These are phyloP conservation scores for Helleia helle DNA, from an alignment of 2,888 invertebrate genomes.

Conservation along the genomic window DNA sequence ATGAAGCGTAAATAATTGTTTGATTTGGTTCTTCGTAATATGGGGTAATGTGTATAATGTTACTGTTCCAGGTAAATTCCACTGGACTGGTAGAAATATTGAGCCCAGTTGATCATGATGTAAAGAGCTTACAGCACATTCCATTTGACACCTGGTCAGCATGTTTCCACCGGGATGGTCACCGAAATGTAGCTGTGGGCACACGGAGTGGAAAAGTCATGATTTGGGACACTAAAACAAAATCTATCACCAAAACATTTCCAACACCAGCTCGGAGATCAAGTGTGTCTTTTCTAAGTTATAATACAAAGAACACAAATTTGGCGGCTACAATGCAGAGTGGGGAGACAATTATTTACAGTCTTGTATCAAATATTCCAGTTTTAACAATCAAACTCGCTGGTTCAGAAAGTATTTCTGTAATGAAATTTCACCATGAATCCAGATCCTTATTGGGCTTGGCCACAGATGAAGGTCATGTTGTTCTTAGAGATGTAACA, in stretches of 20 bases:
- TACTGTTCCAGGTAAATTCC: constrained; percentile 46
- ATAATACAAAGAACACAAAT: constrained; percentile 62
- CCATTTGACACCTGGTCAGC: constrained; percentile 64
- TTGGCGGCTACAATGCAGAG: constrained; percentile 61
- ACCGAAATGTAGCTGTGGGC: constrained; percentile 59
- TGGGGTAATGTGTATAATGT: constrained; percentile 27
- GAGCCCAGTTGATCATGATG: constrained; percentile 53
- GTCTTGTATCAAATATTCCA: constrained; percentile 65
- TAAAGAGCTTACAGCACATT: constrained; percentile 58
- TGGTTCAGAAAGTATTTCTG: constrained; percentile 56
- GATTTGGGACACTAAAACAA: constrained; percentile 67
- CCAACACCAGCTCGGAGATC: constrained; percentile 51
- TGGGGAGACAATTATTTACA: constrained; percentile 64
- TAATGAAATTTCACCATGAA: constrained; percentile 66
- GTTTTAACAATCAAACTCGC: constrained; percentile 52
- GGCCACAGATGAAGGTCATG: constrained; percentile 68
- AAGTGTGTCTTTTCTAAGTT: constrained; percentile 53
- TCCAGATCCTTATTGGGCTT: constrained; percentile 54
- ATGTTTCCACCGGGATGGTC: constrained; percentile 60
- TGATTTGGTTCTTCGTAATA: background rate
- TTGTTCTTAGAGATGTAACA: constrained; percentile 54
- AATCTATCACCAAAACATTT: constrained; percentile 59
- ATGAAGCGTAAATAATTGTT: background rate
- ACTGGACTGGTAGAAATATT: constrained; percentile 60
- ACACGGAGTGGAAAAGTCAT: constrained; percentile 59